Conservation (phyloP, 2,888 invertebrate genomes). For the Hirtodrosophila alboralis region DNA sequence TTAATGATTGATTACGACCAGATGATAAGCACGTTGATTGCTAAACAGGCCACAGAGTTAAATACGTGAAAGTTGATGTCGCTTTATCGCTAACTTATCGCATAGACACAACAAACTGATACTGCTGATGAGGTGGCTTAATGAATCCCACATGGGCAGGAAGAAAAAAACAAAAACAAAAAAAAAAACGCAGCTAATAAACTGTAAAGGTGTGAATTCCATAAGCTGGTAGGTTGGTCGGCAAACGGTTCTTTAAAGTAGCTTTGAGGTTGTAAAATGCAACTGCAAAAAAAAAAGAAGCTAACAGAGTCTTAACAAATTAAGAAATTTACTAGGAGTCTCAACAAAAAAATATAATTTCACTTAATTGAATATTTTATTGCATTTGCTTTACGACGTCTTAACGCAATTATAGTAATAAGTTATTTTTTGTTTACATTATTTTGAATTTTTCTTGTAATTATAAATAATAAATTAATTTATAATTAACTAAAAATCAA, state of each 20-base stretch:
- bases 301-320: no score
- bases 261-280: not conserved
- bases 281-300: no score
- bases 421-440: no score
- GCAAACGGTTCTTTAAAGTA: not conserved
- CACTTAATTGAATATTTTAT: no score
- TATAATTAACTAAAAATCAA: no score
- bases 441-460: no score
- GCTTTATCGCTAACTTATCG: constrained; percentile 39
- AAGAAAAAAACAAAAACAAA: not conserved
- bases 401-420: no score
- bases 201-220: no score
- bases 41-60: constrained; percentile 34
- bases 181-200: not conserved
- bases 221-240: not conserved
- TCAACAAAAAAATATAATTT: no score
- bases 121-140: constrained; percentile 32
- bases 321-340: no score
- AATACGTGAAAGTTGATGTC: constrained; percentile 42
- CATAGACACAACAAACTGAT: constrained; percentile 27
- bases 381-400: no score
- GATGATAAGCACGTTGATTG: constrained; percentile 45
- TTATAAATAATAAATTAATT: no score
- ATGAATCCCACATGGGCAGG: constrained; percentile 34
- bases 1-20: constrained; percentile 57